Conservation (phyloP, 2,888 invertebrate genomes). For the Cataglyphis livida region DNA sequence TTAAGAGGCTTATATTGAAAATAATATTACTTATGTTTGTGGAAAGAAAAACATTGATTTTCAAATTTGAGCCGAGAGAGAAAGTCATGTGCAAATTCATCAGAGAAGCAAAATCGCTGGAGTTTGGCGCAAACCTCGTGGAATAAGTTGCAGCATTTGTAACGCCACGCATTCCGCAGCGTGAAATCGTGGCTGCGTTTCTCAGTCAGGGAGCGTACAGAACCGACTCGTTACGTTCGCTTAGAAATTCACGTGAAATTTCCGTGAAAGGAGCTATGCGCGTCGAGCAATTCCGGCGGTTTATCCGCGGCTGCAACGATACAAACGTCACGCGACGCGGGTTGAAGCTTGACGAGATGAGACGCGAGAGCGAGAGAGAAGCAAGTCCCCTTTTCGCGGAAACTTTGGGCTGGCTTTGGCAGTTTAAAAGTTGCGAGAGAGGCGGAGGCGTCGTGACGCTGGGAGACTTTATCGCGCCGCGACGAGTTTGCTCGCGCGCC, state of each 20-base stretch:
- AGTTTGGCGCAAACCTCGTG: conserved; percentile 17
- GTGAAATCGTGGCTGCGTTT: conserved; percentile 46
- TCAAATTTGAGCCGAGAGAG: neutral
- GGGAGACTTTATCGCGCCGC: conserved; percentile 65
- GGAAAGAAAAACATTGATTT: neutral
- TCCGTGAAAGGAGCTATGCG: conserved; percentile 27
- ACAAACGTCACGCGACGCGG: conserved; percentile 23
- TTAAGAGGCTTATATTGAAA: neutral
- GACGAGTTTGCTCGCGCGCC: conserved; percentile 49
- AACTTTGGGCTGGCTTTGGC: conserved; percentile 75
- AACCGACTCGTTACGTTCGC: conserved; percentile 47
- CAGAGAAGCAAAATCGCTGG: neutral
- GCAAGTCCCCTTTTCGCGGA: conserved; percentile 51
- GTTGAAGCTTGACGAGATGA: conserved; percentile 43
- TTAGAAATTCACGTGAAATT: conserved; percentile 63
- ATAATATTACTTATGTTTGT: neutral
- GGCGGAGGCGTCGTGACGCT: conserved; percentile 63
- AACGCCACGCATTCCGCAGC: conserved; percentile 7
- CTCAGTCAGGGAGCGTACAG: conserved; percentile 34
- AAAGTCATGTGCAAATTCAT: neutral
- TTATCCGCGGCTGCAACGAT: conserved; percentile 31
- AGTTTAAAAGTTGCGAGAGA: conserved; percentile 76
- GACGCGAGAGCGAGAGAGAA: conserved; percentile 34
- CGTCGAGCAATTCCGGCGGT: conserved; percentile 60
- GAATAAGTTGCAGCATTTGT: conserved; percentile 31